Evolutionary conservation across 2,113 vertebrate species (phyloP).

Genomic region (Ophthalmolycus amberensis): DNA sequence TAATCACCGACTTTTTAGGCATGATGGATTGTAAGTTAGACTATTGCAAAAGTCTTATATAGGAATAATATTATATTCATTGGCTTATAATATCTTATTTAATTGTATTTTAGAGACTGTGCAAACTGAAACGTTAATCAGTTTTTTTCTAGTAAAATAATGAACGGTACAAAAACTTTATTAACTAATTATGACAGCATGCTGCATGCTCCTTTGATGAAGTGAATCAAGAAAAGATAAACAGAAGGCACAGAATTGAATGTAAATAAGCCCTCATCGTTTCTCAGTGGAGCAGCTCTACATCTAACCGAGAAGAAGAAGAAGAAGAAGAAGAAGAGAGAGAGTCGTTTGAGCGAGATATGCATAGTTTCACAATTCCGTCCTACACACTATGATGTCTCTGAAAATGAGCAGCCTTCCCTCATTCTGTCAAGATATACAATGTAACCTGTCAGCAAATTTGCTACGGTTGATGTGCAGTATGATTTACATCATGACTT

Average conservation of each 20-base stretch:
- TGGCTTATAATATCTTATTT: not conserved
- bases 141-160: conserved; percentile 13
- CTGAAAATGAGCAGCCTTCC: conserved; percentile 32
- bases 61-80: not conserved
- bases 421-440: conserved; percentile 44
- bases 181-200: conserved; percentile 40
- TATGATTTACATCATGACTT: conserved; percentile 36
- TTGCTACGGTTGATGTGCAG: conserved; percentile 32
- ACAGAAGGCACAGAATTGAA: conserved; percentile 37
- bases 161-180: conserved; percentile 18
- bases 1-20: not conserved
- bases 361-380: conserved; percentile 7
- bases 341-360: conserved; percentile 9
- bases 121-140: not conserved
- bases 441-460: conserved; percentile 47
- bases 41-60: not conserved
- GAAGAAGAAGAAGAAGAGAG: not conserved
- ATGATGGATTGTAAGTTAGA: not conserved
- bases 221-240: conserved; percentile 47
- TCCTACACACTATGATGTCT: conserved; percentile 4
- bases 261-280: conserved; percentile 52
- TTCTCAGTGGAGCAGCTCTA: conserved; percentile 19
- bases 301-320: conserved; percentile 18
- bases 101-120: not conserved
- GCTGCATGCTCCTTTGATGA: conserved; percentile 30